A percentile compares a stretch with the other conserved stretches of the same genome.
phyloP scores from a whole-genome alignment of 2,888 invertebrate genomes.

The Lamproptera curius region DNA sequence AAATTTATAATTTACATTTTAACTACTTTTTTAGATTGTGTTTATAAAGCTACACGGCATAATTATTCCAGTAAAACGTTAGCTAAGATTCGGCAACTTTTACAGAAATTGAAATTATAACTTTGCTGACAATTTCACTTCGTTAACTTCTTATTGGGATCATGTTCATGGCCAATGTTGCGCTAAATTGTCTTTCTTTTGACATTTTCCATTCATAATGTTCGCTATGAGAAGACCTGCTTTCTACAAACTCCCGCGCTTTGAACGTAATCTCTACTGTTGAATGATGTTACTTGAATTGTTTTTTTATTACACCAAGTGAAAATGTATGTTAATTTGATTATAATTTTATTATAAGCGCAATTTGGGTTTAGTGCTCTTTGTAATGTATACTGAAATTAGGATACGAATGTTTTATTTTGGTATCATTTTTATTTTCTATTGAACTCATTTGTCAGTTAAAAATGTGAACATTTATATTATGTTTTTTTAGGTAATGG shows the following conservation, averaged over 20 bases:
- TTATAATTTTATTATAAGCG: background rate
- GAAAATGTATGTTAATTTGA: conserved; percentile 7
- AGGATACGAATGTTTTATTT: background rate
- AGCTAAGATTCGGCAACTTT: too few species aligned
- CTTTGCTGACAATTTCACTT: too few species aligned
- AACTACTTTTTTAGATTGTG: too few species aligned
- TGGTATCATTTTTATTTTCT: background rate
- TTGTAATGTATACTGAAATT: background rate
- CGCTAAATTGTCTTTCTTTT: conserved; percentile 11
- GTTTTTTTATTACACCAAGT: conserved; percentile 3
- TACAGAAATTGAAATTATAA: too few species aligned
- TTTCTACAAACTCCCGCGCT: conserved; percentile 19
- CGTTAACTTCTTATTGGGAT: too few species aligned
- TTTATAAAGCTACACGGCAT: too few species aligned
- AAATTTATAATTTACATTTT: too few species aligned
- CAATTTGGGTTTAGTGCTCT: background rate
- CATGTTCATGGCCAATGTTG: conserved; percentile 9
- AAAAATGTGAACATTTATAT: too few species aligned
- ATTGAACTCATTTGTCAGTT: too few species aligned
- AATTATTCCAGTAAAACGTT: too few species aligned
- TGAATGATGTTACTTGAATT: conserved; percentile 10
- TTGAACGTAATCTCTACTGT: conserved; percentile 9
- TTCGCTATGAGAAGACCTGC: conserved; percentile 25
- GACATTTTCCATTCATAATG: conserved; percentile 22
- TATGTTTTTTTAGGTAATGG: too few species aligned